Evolutionary conservation across 2,797 vertebrate genomes (phyloP).

Genomic region (Semotilus atromaculatus): DNA sequence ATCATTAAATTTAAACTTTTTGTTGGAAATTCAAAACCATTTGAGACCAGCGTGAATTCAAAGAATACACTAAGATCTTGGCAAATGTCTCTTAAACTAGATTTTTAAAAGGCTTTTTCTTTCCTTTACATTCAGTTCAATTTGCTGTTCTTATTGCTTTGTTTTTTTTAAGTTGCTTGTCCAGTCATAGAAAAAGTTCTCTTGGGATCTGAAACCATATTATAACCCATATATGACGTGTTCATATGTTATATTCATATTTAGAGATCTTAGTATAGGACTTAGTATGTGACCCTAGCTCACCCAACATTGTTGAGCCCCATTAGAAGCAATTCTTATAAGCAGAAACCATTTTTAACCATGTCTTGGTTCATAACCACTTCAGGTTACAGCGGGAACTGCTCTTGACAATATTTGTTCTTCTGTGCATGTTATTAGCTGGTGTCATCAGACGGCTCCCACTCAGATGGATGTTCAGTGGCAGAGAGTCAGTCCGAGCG

Average conservation of each 20-base stretch:
- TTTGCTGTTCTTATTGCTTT: background rate
- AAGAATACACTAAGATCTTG: background rate
- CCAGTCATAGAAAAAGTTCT: background rate
- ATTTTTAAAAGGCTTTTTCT: too few relatives aligned
- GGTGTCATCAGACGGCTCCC: constrained; percentile 85
- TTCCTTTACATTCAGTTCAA: background rate
- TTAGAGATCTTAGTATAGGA: background rate
- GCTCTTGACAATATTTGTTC: background rate
- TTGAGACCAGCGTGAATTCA: background rate
- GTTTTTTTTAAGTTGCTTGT: background rate
- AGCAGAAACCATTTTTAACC: background rate
- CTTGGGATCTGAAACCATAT: background rate
- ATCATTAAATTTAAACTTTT: background rate
- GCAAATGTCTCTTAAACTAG: background rate
- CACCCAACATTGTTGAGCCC: too few relatives aligned
- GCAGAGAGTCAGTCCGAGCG: constrained; percentile 75
- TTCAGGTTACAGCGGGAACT: background rate
- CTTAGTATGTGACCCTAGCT: too few relatives aligned
- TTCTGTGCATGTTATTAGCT: constrained; percentile 71
- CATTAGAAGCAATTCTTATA: background rate
- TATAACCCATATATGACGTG: background rate
- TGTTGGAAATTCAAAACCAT: background rate
- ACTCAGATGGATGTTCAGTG: constrained; percentile 78
- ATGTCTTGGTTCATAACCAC: background rate
- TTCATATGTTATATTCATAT: background rate